phyloP scores from a whole-genome alignment of 2,113 vertebrate species.

The Serilophus lunatus region DNA sequence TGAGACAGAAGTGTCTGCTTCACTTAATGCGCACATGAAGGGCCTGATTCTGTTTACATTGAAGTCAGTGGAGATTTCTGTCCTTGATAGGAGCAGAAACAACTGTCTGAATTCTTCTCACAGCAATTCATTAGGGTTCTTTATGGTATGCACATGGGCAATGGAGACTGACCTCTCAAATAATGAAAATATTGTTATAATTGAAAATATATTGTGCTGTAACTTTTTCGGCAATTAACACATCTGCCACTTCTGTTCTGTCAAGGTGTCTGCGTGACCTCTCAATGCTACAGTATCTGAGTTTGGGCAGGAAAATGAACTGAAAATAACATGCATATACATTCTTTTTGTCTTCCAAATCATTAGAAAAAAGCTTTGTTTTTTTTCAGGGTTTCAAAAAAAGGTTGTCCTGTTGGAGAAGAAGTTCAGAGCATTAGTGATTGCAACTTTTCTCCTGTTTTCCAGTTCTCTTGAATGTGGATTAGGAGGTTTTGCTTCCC shows the following conservation, averaged over 20 bases:
- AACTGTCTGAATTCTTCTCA: background rate
- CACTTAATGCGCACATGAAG: background rate
- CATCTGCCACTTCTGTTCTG: background rate
- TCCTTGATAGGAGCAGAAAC: constrained; percentile 3
- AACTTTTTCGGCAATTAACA: background rate
- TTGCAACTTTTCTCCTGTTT: background rate
- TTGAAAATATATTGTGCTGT: background rate
- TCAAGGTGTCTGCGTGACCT: background rate
- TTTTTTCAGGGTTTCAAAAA: background rate
- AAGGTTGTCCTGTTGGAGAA: background rate
- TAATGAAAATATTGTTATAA: background rate
- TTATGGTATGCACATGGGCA: background rate
- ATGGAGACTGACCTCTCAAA: background rate
- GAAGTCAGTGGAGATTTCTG: constrained; percentile 19
- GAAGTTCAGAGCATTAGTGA: background rate
- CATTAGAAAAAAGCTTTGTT: background rate
- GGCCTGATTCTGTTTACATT: constrained; percentile 19
- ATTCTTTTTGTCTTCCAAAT: background rate
- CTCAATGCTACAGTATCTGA: accelerated
- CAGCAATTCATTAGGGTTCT: background rate
- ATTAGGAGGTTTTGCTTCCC: background rate
- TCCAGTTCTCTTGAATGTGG: background rate
- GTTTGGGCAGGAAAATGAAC: background rate
- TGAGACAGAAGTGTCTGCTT: constrained; percentile 31
- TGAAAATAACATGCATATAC: background rate